Percentiles rank a stretch among this genome's conserved stretches.
Conservation (phyloP, 2,888 invertebrate species). For the Philaethria dido region DNA sequence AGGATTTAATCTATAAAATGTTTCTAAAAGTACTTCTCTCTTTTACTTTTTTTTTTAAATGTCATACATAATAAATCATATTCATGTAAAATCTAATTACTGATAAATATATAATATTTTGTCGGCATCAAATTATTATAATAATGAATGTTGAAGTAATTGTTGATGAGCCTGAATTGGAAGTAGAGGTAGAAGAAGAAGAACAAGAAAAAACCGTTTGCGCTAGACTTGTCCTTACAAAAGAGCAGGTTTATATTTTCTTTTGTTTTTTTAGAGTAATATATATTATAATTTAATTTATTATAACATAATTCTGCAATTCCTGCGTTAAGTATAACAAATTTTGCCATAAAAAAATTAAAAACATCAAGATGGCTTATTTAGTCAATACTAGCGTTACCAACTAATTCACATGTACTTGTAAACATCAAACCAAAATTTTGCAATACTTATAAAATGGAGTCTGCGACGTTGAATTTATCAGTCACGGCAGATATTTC, state of each 20-base stretch:
- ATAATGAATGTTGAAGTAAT: slow-evolving; percentile 44
- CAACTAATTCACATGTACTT: not conserved
- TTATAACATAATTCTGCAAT: too few relatives aligned
- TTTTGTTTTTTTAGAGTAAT: too few relatives aligned
- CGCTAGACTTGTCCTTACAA: slow-evolving; percentile 60
- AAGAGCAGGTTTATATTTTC: slow-evolving; percentile 59
- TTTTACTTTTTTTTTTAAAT: not conserved
- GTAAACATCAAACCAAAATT: not conserved
- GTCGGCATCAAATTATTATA: slow-evolving; percentile 27
- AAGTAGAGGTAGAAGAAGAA: slow-evolving; percentile 51
- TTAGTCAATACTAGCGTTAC: slow-evolving; percentile 35
- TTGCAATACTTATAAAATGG: slow-evolving; percentile 49
- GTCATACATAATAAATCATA: not conserved
- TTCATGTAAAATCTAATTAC: too few relatives aligned
- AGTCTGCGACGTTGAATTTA: slow-evolving; percentile 49
- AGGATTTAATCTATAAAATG: too few relatives aligned
- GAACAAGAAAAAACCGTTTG: slow-evolving; percentile 62
- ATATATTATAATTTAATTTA: not conserved
- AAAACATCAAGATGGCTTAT: slow-evolving; percentile 42
- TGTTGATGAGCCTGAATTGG: slow-evolving; percentile 40
- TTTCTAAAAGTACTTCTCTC: too few relatives aligned
- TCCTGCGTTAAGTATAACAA: not conserved
- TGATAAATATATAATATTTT: not conserved
- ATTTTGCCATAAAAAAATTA: not conserved
- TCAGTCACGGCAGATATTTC: slow-evolving; percentile 59